Percentiles rank a stretch among this genome's conserved stretches.
Evolutionary conservation across 2,797 vertebrate species (phyloP).

Genomic region (Cercopithecus mitis): DNA sequence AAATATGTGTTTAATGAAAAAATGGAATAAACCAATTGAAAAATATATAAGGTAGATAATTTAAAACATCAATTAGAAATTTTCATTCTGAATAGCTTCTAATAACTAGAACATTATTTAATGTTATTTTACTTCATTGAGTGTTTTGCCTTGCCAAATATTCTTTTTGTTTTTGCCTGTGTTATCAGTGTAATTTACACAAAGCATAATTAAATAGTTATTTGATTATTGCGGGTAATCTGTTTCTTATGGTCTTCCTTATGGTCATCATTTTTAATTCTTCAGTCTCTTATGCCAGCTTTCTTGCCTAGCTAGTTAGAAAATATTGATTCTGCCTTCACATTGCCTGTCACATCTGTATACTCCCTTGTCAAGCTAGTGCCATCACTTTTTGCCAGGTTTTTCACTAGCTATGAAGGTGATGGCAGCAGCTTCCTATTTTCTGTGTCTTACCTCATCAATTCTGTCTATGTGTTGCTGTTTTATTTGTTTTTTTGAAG

Average conservation of each 20-base stretch:
- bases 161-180: conserved; percentile 11
- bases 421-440: neutral
- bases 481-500: neutral
- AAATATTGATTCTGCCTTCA: neutral
- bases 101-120: conserved; percentile 39
- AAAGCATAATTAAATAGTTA: conserved; percentile 28
- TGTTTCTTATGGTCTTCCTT: neutral
- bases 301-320: neutral
- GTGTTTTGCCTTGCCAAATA: neutral
- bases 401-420: neutral
- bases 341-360: neutral
- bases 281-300: neutral
- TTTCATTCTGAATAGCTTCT: conserved; percentile 44
- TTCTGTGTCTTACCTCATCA: neutral
- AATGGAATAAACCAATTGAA: neutral
- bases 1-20: neutral
- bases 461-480: neutral
- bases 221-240: neutral
- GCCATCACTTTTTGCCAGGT: neutral
- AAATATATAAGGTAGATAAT: neutral
- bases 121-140: conserved; percentile 33
- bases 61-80: conserved; percentile 3
- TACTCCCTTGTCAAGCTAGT: neutral
- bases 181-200: neutral
- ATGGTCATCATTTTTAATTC: neutral